Evolutionary conservation across 2,888 invertebrate genomes (phyloP), one percentile per base, ranked within the genome.

Genomic region (Exephanes ischioxanthus): DNA sequence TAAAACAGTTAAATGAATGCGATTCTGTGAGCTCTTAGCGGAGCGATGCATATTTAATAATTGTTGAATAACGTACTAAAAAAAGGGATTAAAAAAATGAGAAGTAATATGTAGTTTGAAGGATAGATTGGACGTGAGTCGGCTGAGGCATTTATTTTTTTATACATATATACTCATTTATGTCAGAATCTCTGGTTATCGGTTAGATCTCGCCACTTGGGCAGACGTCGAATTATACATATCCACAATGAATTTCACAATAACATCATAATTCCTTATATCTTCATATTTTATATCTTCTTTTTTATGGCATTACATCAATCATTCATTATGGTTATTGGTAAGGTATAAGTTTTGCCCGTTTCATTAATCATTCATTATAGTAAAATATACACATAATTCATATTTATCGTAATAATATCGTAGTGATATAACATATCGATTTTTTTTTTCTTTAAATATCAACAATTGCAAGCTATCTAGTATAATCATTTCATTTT

Each of bases 351-450:
- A 76, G 45, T 81, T 77, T 81, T 80, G 73, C 84, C 78, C 80
- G 48, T 26, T 70, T 88, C 83, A 87, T 89, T 88, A 61, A 86
- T 86, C 87, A 88, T 88, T 89, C 87, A 88, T 91, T 89, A 91
- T 91, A 91, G 89, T 90, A 90, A 91, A 91, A 91, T 91, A 91
- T 91, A 91, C 91, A 91, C 91, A 90, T 91, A 91, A 90, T 91
- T 91, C 87, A 91, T 91, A 90, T 90, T 91, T 88, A 90, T 90
- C 86, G 86, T 91, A 89, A 89, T 89, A 89, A 89, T 88, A 89
- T 90, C 84, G 87, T 89, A 90, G 86, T 90, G 89, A 90, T 90
- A 90, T 88, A 90, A 90, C 90, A 89, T 90, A 90, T 91, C 89
- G 89, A 90, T 90, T 90, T 83, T 78, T 86, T 84, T 75, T 68